Base-by-base conservation (phyloP, 2,888 invertebrate genomes). In the Lapara coniferarum region DNA sequence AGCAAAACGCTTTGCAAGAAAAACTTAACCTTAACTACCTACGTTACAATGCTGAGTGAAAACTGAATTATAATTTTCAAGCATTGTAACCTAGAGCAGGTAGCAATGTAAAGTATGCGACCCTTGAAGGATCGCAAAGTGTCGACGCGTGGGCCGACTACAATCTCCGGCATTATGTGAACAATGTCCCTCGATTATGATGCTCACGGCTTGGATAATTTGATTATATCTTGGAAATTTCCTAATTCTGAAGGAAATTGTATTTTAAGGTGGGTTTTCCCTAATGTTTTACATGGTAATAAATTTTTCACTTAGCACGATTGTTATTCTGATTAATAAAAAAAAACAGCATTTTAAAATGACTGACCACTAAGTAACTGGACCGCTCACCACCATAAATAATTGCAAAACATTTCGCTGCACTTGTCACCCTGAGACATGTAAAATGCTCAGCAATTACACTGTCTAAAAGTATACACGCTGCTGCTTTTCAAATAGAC, bases 81-180 rank as follows among this genome's bases (percentile, higher is more conserved):
- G 30, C 25, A 55, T 13, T 55, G 37, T 53, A 55, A 16, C 55
- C 16, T 55, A 19, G 30, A 25, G 58, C n/a, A 46, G n/a, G 46
- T 16, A 59, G 16, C 44, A 46, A 44, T 16, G 56, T 56, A 16
- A 59, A 58, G 19, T 52, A 59, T 59, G 68, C 58, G n/a, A 52
- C 58, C 37, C 37, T 10, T 30, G 70, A 52, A 25, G 56, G 53
- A 44, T 46, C 53, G 8, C 51, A 63, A 67, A 63, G 44, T 67
- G 67, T 6, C 59, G 55, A 44, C 19, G 44, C 67, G 70, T 70
- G 70, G 16, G 30, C 8, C 7, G 70, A 67, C n/a, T 70, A 46
- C 56, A 37, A 51, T 44, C 19, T 16, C 13, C 8, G 25, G 13
- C 49, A 69, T 56, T 66, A 59, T 19, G 52, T 66, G 58, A 68